Evolutionary conservation across 1,140 invertebrate genomes (phyloP).

Genomic region (Drosophila kohkoa): DNA sequence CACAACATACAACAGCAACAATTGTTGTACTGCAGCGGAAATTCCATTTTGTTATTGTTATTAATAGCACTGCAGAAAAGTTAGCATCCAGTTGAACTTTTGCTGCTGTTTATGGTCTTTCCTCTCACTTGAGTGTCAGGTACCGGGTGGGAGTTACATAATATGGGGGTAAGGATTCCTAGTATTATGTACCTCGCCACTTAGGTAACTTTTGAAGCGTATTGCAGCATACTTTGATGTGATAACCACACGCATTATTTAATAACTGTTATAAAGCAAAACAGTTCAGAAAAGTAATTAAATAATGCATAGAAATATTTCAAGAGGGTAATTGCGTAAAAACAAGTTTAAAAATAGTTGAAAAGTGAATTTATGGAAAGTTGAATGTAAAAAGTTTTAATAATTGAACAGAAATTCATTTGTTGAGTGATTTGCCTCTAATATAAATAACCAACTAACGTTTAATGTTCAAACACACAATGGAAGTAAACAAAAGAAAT

Average conservation of each 20-base stretch:
- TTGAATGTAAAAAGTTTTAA: not conserved
- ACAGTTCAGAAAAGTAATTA: not conserved
- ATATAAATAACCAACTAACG: too few relatives aligned
- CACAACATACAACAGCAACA: not conserved
- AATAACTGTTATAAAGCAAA: not conserved
- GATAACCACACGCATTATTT: not conserved
- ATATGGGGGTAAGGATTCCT: not conserved
- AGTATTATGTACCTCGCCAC: not conserved
- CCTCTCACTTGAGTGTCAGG: not conserved
- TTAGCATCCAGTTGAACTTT: conserved; percentile 1
- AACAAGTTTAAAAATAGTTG: too few relatives aligned
- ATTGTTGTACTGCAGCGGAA: conserved; percentile 1
- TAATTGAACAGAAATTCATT: not conserved
- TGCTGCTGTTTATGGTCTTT: not conserved
- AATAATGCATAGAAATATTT: not conserved
- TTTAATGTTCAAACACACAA: too few relatives aligned
- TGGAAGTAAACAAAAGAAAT: too few relatives aligned
- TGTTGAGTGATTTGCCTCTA: too few relatives aligned
- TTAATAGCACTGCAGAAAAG: conserved; percentile 6
- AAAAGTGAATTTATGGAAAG: too few relatives aligned
- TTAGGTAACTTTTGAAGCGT: conserved; percentile 7
- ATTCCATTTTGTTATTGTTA: not conserved
- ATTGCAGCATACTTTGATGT: not conserved
- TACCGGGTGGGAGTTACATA: not conserved
- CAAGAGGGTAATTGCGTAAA: too few relatives aligned